Base-by-base conservation (phyloP, 1,140 invertebrate species). In the Bradysia coprophila region DNA sequence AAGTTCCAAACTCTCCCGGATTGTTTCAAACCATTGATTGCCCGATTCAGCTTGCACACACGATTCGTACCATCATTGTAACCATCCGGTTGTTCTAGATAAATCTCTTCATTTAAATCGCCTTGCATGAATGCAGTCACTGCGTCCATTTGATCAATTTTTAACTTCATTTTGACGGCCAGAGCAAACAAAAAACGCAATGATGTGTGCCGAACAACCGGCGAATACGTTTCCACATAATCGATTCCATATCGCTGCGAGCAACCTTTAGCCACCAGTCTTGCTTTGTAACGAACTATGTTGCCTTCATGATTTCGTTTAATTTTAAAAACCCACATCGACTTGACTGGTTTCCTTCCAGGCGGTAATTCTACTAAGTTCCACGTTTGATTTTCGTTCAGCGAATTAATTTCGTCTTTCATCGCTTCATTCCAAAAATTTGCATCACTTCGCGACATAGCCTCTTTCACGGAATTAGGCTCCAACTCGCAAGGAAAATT, bases 61-160 rank as follows among this genome's bases (percentile, higher is more conserved):
- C 31, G 18, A 20, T 33, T 40, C 11, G 39, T 40, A 11, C 34
- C 19, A 13, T 33, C 41, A 9, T 41, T 28, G 21, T 8, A 34
- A 4, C 51, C 20, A 24, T 53, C 49, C 33, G 57, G 57, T 38
- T 58, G 52, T 16, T 56, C 34, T 52, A 64, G 59, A 40, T 49
- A 66, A 3, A 66, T 53, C 3, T 62, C 51, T 47, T 57, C 55
- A 21, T 45, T 24, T 32, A 49, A 24, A 2, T 48, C 40, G 11
- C 48, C 44, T 32, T 52, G 41, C 20, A 51, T 33, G 43, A 46
- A 51, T 21, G 51, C 50, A 11, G 43, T 51, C 1, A 44, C 42
- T 6, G 48, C 48, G 41, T 51, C 51, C 40, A 55, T 44, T 37
- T 55, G 51, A 24, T 46, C 38, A n/a, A 53, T 47, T 40, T 43